These are phyloP conservation scores for Rissa tridactyla DNA, from an alignment of 2,113 vertebrate species.

Conservation along the genomic window DNA sequence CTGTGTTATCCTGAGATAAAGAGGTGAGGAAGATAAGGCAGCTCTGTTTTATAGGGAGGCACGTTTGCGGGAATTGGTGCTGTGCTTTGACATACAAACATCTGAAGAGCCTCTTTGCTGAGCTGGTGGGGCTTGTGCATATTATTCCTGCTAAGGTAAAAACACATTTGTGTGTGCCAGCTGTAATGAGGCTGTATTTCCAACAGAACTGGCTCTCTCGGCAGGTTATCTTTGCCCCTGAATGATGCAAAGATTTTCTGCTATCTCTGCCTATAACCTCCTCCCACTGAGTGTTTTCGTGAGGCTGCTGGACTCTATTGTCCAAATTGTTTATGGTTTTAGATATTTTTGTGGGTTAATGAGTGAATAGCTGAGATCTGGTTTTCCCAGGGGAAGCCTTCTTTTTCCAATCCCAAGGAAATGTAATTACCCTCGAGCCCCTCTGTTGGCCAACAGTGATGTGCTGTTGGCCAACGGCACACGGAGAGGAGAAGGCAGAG, in stretches of 20 bases:
- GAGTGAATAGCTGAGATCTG: not conserved
- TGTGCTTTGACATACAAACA: not conserved
- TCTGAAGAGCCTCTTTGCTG: not conserved
- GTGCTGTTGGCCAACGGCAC: not conserved
- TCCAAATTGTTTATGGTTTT: not conserved
- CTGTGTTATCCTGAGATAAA: not conserved
- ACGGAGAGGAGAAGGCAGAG: not conserved
- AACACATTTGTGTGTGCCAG: not conserved
- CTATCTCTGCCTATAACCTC: not conserved
- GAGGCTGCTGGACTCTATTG: not conserved
- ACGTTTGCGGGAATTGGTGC: fast-evolving
- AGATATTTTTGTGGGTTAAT: not conserved
- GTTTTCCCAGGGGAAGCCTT: not conserved
- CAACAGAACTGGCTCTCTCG: not conserved
- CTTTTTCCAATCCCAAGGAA: not conserved
- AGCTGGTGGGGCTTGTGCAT: not conserved
- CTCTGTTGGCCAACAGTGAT: not conserved
- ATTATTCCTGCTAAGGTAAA: not conserved
- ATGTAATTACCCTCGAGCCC: not conserved
- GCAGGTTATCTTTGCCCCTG: not conserved
- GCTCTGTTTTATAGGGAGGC: not conserved
- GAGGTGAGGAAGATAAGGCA: not conserved
- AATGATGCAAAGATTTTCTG: not conserved
- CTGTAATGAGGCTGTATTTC: not conserved
- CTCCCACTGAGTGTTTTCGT: not conserved